Conservation (phyloP, 2,797 vertebrate species). For the Chelon auratus region DNA sequence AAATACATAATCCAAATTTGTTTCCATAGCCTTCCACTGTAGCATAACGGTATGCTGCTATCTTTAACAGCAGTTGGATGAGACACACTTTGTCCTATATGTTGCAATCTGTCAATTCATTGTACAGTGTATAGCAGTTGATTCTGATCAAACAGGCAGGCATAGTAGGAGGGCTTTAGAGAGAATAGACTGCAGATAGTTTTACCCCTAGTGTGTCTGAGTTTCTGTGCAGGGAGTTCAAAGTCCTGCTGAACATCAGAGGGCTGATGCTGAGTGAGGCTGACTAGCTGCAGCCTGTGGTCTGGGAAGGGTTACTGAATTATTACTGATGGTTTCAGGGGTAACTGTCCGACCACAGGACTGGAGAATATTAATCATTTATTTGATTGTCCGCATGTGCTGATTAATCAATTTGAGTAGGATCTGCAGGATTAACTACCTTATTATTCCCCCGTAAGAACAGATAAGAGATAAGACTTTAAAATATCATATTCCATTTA, state of each 20-base stretch:
- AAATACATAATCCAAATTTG: constrained; percentile 13
- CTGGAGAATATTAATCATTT: constrained; percentile 89
- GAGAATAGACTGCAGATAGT: constrained; percentile 63
- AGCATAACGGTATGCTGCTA: constrained; percentile 5
- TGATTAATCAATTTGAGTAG: constrained; percentile 90
- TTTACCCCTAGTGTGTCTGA: constrained; percentile 66
- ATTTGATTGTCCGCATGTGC: constrained; percentile 90
- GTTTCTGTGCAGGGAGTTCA: constrained; percentile 78
- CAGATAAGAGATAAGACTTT: constrained; percentile 89
- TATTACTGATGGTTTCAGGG: constrained; percentile 89
- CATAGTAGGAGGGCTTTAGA: constrained; percentile 36
- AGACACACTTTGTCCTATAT: constrained; percentile 5
- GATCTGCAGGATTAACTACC: constrained; percentile 90
- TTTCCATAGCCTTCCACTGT: neutral
- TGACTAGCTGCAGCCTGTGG: constrained; percentile 80
- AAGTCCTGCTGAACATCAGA: constrained; percentile 82
- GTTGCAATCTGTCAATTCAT: constrained; percentile 10
- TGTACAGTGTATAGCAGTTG: constrained; percentile 6
- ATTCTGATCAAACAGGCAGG: constrained; percentile 55
- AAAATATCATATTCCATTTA: constrained; percentile 90
- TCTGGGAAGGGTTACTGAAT: constrained; percentile 87
- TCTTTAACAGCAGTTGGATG: constrained; percentile 11
- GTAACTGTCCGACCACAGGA: constrained; percentile 85
- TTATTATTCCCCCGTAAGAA: constrained; percentile 88
- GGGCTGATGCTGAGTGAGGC: constrained; percentile 77